These are phyloP conservation scores for Dolichopus griseipennis DNA, from an alignment of 2,888 invertebrate species.

Conservation along the genomic window DNA sequence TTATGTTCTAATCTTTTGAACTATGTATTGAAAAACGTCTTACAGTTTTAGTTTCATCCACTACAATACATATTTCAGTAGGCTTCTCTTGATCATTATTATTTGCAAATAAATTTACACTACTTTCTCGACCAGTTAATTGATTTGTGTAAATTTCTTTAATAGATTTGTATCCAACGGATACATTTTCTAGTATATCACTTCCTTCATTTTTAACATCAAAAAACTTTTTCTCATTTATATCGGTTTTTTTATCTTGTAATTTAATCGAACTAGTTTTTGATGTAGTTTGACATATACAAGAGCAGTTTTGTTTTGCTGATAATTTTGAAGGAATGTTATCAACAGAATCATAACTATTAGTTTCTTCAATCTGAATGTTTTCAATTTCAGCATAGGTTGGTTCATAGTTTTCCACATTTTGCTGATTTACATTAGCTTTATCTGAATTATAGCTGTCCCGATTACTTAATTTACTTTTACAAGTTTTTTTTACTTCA, in stretches of 20 bases:
- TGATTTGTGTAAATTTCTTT: no score
- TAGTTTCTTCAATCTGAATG: background rate
- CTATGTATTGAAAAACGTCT: background rate
- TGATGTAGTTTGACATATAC: background rate
- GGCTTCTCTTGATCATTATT: background rate
- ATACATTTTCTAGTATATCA: no score
- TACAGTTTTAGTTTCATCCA: background rate
- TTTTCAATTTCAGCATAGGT: background rate
- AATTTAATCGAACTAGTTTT: no score
- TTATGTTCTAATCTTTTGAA: no score
- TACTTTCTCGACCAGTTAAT: background rate
- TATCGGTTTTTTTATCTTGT: no score
- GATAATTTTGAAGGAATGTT: no score
- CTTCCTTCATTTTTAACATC: no score
- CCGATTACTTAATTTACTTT: slow-evolving; percentile 10
- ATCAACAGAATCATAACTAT: no score
- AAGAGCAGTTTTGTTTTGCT: no score
- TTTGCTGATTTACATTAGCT: background rate
- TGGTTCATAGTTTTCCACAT: background rate
- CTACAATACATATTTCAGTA: background rate
- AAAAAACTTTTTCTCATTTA: no score
- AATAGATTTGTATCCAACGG: no score
- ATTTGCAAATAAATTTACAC: background rate
- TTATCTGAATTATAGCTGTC: background rate
- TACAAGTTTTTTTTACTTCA: slow-evolving; percentile 26